Evolutionary conservation across 1,140 invertebrate species (phyloP), one percentile per base, ranked within the genome.

Genomic region (Drosophila sucinea): DNA sequence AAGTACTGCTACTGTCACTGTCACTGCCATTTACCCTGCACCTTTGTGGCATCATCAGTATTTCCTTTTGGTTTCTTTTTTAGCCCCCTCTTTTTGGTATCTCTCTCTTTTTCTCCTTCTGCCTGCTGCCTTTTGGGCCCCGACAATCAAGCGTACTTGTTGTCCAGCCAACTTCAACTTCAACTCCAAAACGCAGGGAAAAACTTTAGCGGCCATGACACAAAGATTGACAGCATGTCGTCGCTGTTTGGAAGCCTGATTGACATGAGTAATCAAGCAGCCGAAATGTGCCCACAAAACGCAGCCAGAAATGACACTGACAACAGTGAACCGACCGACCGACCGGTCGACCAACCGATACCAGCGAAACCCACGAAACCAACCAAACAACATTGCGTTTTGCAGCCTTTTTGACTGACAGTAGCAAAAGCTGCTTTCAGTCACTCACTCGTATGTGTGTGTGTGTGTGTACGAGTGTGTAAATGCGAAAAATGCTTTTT

Each of bases 191-290:
- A 57, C 44, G 7, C 23, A 41, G n/a, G 38, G 38, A 40, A 61
- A 62, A 80, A 85, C 84, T 89, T 89, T 78, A 87, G 73, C 73
- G 84, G 86, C 80, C 85, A 90, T 90, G 85, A 89, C 86, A 89
- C 85, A 90, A 89, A 85, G 85, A 89, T 90, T 89, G 85, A 89
- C 85, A 89, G 85, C 85, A 89, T 89, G 85, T 89, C 85, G 85
- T 90, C 85, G 85, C 85, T 90, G 85, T 81, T 89, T 89, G 85
- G 75, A 89, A 90, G 76, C 81, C 86, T 89, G 85, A 89, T 89
- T 89, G 85, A 89, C 85, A 89, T 89, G 85, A 90, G 85, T 90
- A 89, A 89, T 89, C 85, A 89, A 89, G 85, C 85, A 85, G 78
- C 84, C 84, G 85, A 89, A 89, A 89, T 89, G 84, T 89, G 84